Evolutionary conservation across 1,140 invertebrate species (phyloP), one percentile per base, ranked within the genome.

Genomic region (Drosophila yakuba): DNA sequence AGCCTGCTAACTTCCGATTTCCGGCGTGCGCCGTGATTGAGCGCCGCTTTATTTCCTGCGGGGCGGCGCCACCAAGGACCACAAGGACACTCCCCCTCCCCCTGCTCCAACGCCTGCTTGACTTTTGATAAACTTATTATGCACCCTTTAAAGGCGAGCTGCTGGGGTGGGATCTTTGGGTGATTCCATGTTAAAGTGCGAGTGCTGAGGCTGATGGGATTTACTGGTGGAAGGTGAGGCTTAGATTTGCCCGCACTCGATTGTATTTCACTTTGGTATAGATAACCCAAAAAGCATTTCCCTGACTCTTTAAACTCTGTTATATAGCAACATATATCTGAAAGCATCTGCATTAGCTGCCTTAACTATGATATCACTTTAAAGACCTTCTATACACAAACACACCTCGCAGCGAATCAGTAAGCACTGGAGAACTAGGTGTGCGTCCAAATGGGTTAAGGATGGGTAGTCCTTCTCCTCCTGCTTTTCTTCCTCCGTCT

Each of bases 1-100:
- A 71, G 83, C 83, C 84, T 89, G 83, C 83, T 89, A 89, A 88
- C 83, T 89, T 88, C 83, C 83, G 84, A 89, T 86, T 86, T 86
- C 83, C 83, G 83, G 75, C 75, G 72, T 69, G 75, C 68, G 79
- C 75, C 63, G 80, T 86, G 83, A 88, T 86, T 83, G 84, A 83
- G 83, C 76, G 73, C 36, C 76, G 84, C 84, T 80, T 89, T 72
- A 89, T 80, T 88, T 88, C 83, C 83, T 83, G 76, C 74, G 66
- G 72, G 71, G 81, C 72, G 84, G 72, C 69, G 74, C 78, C 83
- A 68, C 12, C 60, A 12, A 73, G 54, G 51, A 62, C 54, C 56
- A n/a, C 51, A 50, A 69, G 63, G 62, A 78, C 74, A 47, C 60
- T 56, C 39, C n/a, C n/a, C 20, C 20, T 20, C 20, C 20, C 1